These are phyloP conservation scores for Halichoeres trimaculatus DNA, from an alignment of 2,113 vertebrate species.

Conservation along the genomic window DNA sequence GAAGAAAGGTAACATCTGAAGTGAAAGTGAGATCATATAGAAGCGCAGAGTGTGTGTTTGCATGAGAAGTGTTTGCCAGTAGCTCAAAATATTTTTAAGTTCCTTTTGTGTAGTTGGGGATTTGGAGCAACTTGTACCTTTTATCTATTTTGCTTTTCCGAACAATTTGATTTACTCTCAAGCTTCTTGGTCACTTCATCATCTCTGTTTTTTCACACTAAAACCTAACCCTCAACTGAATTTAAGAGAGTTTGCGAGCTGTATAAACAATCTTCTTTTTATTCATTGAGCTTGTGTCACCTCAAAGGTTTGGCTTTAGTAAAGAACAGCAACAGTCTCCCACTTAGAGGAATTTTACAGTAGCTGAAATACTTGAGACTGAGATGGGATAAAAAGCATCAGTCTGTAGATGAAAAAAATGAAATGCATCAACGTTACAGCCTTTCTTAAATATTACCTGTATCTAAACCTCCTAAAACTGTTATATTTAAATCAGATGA, in stretches of 20 bases:
- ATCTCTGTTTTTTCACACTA: neutral
- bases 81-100: slow-evolving; percentile 15
- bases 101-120: slow-evolving; percentile 39
- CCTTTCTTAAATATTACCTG: no score
- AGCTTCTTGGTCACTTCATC: slow-evolving; percentile 37
- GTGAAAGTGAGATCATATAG: slow-evolving; percentile 1
- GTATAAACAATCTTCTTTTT: neutral
- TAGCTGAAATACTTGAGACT: no score
- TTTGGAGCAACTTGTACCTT: slow-evolving; percentile 32
- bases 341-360: no score
- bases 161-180: neutral
- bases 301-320: neutral
- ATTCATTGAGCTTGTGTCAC: neutral
- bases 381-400: no score
- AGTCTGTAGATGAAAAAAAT: no score
- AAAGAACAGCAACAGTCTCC: neutral
- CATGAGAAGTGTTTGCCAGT: neutral
- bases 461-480: no score
- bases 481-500: no score
- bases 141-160: slow-evolving; percentile 8
- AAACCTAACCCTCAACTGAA: no score
- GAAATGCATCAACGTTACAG: no score
- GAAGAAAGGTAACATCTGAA: neutral
- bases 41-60: neutral
- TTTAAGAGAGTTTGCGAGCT: no score